Base-by-base conservation (phyloP, 2,113 vertebrate species). In the Lophura nycthemera region DNA sequence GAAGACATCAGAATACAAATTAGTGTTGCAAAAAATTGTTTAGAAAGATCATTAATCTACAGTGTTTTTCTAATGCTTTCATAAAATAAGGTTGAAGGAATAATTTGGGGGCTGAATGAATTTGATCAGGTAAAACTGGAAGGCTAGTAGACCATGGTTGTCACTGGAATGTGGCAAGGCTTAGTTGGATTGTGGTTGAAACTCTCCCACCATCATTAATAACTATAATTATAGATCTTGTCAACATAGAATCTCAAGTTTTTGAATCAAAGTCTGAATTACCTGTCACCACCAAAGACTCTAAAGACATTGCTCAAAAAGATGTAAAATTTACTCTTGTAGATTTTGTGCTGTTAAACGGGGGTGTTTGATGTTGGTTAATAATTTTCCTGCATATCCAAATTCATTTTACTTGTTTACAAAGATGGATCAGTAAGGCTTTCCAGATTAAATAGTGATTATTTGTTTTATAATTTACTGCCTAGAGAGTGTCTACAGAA, bases 261-360 rank as follows among this genome's bases (percentile, higher is more conserved):
- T 78, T 83, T 73, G 64, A 59, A 80, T 94, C 64, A 83, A 90
- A 95, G 60, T 63, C 30, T 12, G 34, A 83, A 70, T 88, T 77
- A 45, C 4, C 38, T 74, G 36, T 50, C 90, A 54, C 11, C 5
- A 6, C 11, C 92, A n/a, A 63, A 86, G 54, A 11, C n/a, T 85
- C 48, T 43, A 48, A 48, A 24, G 47, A 83, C 54, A 54, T 38
- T 65, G 83, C 11, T 42, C n/a, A 24, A 73, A 43, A 91, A 76
- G 22, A 64, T 14, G 48, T 59, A 43, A 64, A 52, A 73, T 65
- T 52, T 80, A 24, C 30, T 86, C 21, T 80, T 0, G 0, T 5
- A 30, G 29, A 32, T 83, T 63, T 27, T 11, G 3, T 18, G 17
- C 22, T 18, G 83, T 73, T 65, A 65, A 80, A 36, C 2, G 48